These are phyloP conservation scores for Connochaetes taurinus DNA, from an alignment of 2,113 vertebrate genomes.

Conservation along the genomic window DNA sequence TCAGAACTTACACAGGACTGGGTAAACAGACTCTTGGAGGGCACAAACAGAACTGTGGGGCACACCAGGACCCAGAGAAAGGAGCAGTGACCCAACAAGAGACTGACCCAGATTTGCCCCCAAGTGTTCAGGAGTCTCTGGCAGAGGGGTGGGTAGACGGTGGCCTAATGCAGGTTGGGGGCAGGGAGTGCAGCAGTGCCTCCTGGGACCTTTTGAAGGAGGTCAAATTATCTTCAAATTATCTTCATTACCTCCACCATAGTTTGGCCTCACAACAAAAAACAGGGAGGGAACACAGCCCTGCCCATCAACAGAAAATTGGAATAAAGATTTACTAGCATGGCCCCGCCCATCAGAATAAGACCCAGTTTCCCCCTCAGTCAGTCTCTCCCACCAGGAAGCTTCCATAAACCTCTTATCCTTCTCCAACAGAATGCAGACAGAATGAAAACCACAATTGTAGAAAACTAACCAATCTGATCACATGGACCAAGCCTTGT, in stretches of 20 bases:
- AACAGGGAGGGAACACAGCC: neutral
- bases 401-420: neutral
- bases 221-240: neutral
- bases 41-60: neutral
- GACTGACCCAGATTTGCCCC: neutral
- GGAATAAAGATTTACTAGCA: neutral
- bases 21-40: neutral
- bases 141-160: neutral
- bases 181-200: neutral
- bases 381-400: neutral
- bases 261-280: neutral
- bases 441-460: neutral
- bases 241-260: neutral
- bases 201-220: neutral
- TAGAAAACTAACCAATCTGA: neutral
- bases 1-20: neutral
- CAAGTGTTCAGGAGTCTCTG: neutral
- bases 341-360: neutral
- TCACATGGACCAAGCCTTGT: neutral
- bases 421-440: neutral
- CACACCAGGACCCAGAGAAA: neutral
- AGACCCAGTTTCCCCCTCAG: neutral
- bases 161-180: neutral
- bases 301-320: neutral
- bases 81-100: neutral